Base-by-base conservation (phyloP, 1,140 invertebrate species). In the Hyposmocoma kahamanoa region DNA sequence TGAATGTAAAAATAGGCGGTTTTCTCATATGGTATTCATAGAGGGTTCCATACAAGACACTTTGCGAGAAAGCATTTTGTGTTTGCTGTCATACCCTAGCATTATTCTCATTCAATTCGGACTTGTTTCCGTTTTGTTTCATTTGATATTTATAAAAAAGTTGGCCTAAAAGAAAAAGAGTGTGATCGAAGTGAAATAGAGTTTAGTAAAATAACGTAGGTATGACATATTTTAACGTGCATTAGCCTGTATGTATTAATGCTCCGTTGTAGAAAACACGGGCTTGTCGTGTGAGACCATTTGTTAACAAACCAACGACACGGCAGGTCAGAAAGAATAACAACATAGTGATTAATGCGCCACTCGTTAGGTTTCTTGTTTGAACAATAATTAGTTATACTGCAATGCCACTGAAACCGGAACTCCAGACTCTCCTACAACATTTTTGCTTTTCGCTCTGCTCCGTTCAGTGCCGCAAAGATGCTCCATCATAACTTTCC, bases 401-500 rank as follows among this genome's bases (percentile, higher is more conserved):
- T 30, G 57, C 50, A 69, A 64, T 67, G 68, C 74, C 67, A 67
- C 55, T 55, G 50, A 69, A 38, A 30, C 28, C 13, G 28, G 10
- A 15, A 17, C 32, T 17, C 15, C 10, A 36, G 18, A 36, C 13
- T 8, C 18, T 17, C 11, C 32, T 36, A 48, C 53, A 70, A 68
- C 54, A 79, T 75, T 80, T 77, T 81, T 80, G 63, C 62, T 62
- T n/a, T 56, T 46, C 18, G n/a, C 30, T 26, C 45, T 36, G 50
- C 56, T 43, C 44, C 45, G 48, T 57, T n/a, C 48, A 50, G 59
- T 55, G 55, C 59, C 63, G 59, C 46, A 22, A 41, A 51, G 59
- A 64, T 72, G n/a, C 53, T 73, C 68, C 70, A 58, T 74, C 74
- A 73, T 72, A 84, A 81, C 76, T 81, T 81, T 67, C 63, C 55